Evolutionary conservation across 2,113 vertebrate species (phyloP).

Genomic region (Bostrychus sinensis): DNA sequence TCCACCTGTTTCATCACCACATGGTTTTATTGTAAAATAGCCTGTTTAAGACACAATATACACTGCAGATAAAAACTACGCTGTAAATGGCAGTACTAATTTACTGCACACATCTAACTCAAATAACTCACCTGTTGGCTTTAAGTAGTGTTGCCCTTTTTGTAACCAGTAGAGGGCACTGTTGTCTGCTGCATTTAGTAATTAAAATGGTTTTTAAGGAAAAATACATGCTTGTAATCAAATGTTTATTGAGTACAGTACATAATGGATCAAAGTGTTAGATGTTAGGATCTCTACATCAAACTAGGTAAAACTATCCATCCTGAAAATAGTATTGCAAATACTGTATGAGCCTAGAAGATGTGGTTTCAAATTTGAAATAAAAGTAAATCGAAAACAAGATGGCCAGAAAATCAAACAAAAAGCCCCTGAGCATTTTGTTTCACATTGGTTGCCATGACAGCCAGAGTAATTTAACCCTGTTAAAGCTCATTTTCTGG

Average conservation of each 20-base stretch:
- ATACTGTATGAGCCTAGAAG: not conserved
- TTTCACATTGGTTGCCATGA: not conserved
- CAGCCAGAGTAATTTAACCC: not conserved
- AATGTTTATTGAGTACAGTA: not conserved
- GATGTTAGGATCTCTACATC: slow-evolving; percentile 31
- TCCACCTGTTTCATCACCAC: slow-evolving; percentile 28
- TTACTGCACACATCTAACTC: not conserved
- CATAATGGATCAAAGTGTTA: slow-evolving; percentile 11
- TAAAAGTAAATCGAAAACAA: not conserved
- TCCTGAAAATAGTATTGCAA: slow-evolving; percentile 15
- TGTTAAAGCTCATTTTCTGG: slow-evolving; percentile 22
- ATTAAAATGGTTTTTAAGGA: slow-evolving; percentile 16
- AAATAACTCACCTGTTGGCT: slow-evolving; percentile 58
- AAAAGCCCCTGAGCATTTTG: not conserved
- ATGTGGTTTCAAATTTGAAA: not conserved
- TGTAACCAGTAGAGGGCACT: slow-evolving; percentile 47
- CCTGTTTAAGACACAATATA: slow-evolving; percentile 26
- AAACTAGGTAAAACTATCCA: slow-evolving; percentile 30
- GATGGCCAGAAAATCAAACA: slow-evolving; percentile 8
- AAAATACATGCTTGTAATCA: slow-evolving; percentile 37
- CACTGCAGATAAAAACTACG: slow-evolving; percentile 19
- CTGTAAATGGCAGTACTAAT: too few relatives aligned
- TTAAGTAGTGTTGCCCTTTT: slow-evolving; percentile 45
- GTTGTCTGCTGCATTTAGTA: slow-evolving; percentile 30
- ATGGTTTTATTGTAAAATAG: slow-evolving; percentile 34